Evolutionary conservation across 2,113 vertebrate genomes (phyloP).

Genomic region (Haemorhous mexicanus): DNA sequence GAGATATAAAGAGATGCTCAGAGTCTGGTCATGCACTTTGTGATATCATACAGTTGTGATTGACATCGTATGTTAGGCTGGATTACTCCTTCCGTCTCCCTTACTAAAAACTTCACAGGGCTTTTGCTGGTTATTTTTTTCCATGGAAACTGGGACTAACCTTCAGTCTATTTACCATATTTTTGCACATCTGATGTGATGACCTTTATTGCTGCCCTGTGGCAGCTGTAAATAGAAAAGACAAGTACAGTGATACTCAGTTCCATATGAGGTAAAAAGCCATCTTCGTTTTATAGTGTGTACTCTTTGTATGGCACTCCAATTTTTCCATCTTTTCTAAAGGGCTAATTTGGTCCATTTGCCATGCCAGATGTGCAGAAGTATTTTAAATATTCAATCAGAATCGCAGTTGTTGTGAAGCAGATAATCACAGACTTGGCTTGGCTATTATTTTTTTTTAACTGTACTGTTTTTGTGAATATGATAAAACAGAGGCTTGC

Average conservation of each 20-base stretch:
- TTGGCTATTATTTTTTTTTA: background rate
- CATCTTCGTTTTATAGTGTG: background rate
- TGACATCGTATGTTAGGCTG: background rate
- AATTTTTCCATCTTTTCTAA: conserved; percentile 10
- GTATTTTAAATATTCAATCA: conserved; percentile 62
- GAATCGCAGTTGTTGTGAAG: conserved; percentile 40
- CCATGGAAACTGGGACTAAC: background rate
- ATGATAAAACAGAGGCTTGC: conserved; percentile 15
- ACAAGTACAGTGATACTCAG: background rate
- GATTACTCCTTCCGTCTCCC: background rate
- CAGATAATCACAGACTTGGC: conserved; percentile 21
- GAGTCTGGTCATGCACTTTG: background rate
- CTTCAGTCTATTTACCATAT: background rate
- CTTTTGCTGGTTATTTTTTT: background rate
- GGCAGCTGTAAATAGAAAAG: conserved; percentile 19
- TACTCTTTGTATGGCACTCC: background rate
- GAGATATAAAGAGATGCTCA: background rate
- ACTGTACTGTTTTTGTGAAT: background rate
- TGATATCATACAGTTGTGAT: background rate
- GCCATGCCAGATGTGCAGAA: conserved; percentile 61
- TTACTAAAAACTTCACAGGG: background rate
- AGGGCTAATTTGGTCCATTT: conserved; percentile 44
- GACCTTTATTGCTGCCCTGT: background rate
- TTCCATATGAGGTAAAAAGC: background rate
- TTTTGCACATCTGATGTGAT: background rate